Conservation (phyloP, 2,888 invertebrate species). For the Actias luna region DNA sequence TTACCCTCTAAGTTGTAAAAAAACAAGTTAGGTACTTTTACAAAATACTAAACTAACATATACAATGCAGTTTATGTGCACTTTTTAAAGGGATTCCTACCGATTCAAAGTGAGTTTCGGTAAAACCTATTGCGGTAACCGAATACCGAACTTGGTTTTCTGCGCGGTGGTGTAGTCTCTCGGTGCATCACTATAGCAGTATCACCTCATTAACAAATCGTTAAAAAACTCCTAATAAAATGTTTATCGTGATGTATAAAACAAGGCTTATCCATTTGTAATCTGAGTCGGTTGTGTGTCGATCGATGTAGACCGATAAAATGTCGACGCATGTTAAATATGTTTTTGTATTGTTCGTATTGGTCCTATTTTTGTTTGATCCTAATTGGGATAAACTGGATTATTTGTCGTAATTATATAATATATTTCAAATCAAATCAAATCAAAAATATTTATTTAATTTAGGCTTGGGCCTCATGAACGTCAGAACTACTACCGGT, state of each 20-base stretch:
- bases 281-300: constrained; percentile 3
- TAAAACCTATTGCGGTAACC: neutral
- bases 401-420: neutral
- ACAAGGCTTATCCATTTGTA: constrained; percentile 3
- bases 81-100: neutral
- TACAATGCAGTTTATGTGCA: neutral
- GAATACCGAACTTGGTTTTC: neutral
- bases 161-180: neutral
- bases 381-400: neutral
- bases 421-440: no score
- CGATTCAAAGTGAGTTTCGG: neutral
- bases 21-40: no score
- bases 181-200: neutral
- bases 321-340: neutral
- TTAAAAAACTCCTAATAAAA: neutral
- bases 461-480: no score
- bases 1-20: no score
- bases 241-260: neutral
- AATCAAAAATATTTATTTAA: no score
- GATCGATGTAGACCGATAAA: neutral
- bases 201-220: constrained; percentile 6
- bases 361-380: neutral
- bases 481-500: no score
- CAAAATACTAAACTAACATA: neutral
- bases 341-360: neutral